Evolutionary conservation across 2,113 vertebrate genomes (phyloP).

Genomic region (Bos indicus): DNA sequence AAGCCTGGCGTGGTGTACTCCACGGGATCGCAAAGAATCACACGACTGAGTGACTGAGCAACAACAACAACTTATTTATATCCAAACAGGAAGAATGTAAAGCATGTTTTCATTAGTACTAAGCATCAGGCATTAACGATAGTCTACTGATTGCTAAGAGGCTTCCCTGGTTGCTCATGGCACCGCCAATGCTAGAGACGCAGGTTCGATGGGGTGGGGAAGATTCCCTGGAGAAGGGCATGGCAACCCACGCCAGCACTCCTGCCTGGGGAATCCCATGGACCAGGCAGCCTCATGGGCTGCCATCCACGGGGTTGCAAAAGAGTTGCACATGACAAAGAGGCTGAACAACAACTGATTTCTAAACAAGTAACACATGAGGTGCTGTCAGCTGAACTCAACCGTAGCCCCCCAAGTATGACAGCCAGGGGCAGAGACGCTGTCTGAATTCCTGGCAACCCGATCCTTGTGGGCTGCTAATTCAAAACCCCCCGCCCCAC

Average conservation of each 20-base stretch:
- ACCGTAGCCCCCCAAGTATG: accelerated
- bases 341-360: background rate
- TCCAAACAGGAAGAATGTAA: background rate
- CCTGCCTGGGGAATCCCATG: background rate
- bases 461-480: background rate
- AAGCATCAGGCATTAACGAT: no score
- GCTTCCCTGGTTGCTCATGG: background rate
- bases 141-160: background rate
- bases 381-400: background rate
- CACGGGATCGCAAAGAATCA: background rate
- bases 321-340: background rate
- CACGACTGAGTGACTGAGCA: background rate
- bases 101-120: background rate
- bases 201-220: background rate
- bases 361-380: background rate
- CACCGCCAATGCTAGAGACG: background rate
- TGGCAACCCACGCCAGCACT: background rate
- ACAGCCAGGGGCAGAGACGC: background rate
- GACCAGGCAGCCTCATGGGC: background rate
- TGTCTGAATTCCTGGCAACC: background rate
- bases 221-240: background rate
- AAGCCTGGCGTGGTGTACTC: background rate
- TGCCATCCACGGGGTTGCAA: background rate
- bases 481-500: background rate
- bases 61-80: background rate